A percentile compares a stretch with the other conserved stretches of the same genome.
These are phyloP conservation scores for Unio pictorum DNA, from an alignment of 2,888 invertebrate genomes.

Conservation along the genomic window DNA sequence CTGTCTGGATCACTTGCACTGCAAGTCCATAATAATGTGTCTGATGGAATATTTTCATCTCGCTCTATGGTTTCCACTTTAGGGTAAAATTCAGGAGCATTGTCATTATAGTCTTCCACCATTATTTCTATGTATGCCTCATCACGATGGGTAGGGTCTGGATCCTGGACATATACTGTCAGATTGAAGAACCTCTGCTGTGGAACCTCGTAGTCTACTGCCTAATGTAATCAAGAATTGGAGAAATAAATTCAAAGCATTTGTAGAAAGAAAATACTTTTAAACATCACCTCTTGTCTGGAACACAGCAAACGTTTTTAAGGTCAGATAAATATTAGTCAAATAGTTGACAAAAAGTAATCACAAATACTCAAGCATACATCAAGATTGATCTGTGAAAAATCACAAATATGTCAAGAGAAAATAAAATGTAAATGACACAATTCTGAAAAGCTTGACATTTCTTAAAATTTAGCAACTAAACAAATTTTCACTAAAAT, in stretches of 20 bases:
- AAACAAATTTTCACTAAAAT: too few relatives aligned
- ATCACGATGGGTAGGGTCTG: constrained; percentile 76
- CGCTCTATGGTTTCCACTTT: constrained; percentile 79
- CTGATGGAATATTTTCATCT: constrained; percentile 89
- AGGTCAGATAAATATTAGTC: too few relatives aligned
- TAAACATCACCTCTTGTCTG: too few relatives aligned
- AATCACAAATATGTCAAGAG: too few relatives aligned
- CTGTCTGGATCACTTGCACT: constrained; percentile 97
- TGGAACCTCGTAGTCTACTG: constrained; percentile 66
- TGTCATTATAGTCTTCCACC: constrained; percentile 99
- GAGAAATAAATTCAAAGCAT: not conserved
- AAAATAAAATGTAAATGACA: too few relatives aligned
- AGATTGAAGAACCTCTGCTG: constrained; percentile 63
- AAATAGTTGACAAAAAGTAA: too few relatives aligned
- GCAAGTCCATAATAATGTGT: constrained; percentile 92
- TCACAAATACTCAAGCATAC: too few relatives aligned
- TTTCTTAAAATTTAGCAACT: too few relatives aligned
- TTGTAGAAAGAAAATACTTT: too few relatives aligned
- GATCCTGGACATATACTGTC: constrained; percentile 65
- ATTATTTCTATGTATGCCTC: constrained; percentile 95
- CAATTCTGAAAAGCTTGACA: too few relatives aligned
- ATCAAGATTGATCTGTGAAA: too few relatives aligned
- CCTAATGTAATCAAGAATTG: constrained; percentile 33
- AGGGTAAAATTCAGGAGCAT: constrained; percentile 89
- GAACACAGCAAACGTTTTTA: too few relatives aligned